A percentile compares a stretch with the other conserved stretches of the same genome.
Evolutionary conservation across 2,888 invertebrate genomes (phyloP).

Genomic region (Baccha elongata): DNA sequence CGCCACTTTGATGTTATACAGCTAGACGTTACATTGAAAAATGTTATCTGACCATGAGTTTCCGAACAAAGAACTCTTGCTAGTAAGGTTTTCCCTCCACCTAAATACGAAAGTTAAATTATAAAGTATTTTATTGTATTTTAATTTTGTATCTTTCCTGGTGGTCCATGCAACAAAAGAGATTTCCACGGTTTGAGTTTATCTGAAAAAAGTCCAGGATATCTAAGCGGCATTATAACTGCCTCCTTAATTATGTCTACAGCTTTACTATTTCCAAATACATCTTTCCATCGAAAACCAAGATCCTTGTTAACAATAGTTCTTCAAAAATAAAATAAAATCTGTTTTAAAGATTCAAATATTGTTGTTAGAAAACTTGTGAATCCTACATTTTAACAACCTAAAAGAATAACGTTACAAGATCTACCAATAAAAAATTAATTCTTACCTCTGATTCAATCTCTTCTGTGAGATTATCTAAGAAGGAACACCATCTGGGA

Average conservation of each 20-base stretch:
- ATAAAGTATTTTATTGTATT: no score
- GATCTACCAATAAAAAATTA: no score
- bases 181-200: constrained; percentile 93
- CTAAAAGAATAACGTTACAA: no score
- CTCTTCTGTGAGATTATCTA: constrained; percentile 98
- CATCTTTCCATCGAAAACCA: constrained; percentile 90
- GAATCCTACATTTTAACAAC: no score
- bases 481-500: constrained; percentile 98
- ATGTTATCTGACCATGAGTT: constrained; percentile 87
- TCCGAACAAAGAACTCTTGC: constrained; percentile 95
- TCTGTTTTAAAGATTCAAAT: no score
- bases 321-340: no score
- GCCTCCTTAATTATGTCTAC: constrained; percentile 93
- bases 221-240: constrained; percentile 90
- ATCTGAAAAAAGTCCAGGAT: constrained; percentile 88
- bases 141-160: constrained; percentile 78
- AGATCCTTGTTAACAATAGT: constrained; percentile 82
- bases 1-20: constrained; percentile 97
- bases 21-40: constrained; percentile 95
- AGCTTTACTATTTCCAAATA: constrained; percentile 89
- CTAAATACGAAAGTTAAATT: no score
- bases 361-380: no score
- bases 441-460: constrained; percentile 90
- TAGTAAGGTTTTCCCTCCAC: constrained; percentile 94
- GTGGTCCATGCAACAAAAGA: constrained; percentile 85